Conservation (phyloP, 1,140 invertebrate genomes). For the Ips nitidus region DNA sequence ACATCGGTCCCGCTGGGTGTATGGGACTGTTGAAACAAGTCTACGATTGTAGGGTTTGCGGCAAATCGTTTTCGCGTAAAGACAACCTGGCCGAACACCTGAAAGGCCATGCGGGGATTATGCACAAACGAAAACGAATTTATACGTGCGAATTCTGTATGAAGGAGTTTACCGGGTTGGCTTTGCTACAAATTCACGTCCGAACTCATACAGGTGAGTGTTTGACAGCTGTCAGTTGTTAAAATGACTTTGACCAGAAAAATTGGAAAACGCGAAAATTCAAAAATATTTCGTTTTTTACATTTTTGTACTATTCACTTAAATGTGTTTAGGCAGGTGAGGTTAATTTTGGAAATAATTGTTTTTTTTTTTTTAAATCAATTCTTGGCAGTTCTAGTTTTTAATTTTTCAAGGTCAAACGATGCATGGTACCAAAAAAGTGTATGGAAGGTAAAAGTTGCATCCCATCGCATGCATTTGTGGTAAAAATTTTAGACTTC, state of each 20-base stretch:
- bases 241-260: not conserved
- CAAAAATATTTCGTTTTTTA: not conserved
- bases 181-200: constrained; percentile 68
- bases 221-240: not conserved
- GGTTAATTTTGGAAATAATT: not conserved
- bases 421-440: no score
- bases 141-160: constrained; percentile 67
- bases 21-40: constrained; percentile 61
- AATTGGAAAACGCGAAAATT: no score
- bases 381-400: no score
- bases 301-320: not conserved
- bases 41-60: constrained; percentile 69
- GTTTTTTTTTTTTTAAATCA: not conserved
- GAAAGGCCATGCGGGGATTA: constrained; percentile 66
- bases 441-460: no score
- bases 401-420: no score
- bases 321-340: not conserved
- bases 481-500: no score
- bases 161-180: constrained; percentile 69
- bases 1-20: constrained; percentile 72
- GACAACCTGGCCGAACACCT: constrained; percentile 77
- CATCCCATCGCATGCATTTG: no score
- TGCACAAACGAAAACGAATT: constrained; percentile 64
- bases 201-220: constrained; percentile 67
- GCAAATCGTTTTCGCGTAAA: constrained; percentile 71